A percentile compares a stretch with the other conserved stretches of the same genome.
Evolutionary conservation across 2,888 invertebrate species (phyloP).

Genomic region (Leptinotarsa haldemani): DNA sequence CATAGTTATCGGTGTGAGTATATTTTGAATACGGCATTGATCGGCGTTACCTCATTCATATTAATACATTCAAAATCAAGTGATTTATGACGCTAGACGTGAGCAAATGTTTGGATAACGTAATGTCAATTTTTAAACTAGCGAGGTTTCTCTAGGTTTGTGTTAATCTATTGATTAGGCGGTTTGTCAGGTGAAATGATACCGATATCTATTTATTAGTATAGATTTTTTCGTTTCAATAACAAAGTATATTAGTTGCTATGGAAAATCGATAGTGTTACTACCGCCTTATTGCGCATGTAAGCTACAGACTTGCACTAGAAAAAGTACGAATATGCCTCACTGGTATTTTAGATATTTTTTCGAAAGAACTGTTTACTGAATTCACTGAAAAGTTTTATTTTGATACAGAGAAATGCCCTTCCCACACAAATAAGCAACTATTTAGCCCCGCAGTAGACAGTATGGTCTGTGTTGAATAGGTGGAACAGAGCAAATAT

Average conservation of each 20-base stretch:
- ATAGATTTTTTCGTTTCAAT: not conserved
- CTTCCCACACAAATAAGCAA: no score
- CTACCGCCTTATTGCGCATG: constrained; percentile 19
- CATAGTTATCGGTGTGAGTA: constrained; percentile 21
- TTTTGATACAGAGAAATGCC: no score
- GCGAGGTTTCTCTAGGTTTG: not conserved
- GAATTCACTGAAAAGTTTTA: no score
- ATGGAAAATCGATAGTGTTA: constrained; percentile 16
- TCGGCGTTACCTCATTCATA: constrained; percentile 23
- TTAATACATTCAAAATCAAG: constrained; percentile 19
- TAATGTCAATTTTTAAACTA: not conserved
- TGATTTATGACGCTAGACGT: not conserved
- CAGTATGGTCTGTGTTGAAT: no score
- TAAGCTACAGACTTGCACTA: not conserved
- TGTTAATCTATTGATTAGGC: constrained; percentile 6
- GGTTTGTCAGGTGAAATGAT: not conserved
- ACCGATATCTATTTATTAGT: constrained; percentile 1
- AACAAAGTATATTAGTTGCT: constrained; percentile 8
- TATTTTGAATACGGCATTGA: constrained; percentile 14
- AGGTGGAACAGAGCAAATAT: no score
- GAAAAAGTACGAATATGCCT: not conserved
- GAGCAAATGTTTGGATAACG: constrained; percentile 2
- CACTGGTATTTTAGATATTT: not conserved
- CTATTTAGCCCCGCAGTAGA: no score
- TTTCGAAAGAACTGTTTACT: not conserved